A percentile compares a stretch with the other conserved stretches of the same genome.
Evolutionary conservation across 2,888 invertebrate genomes (phyloP).

Genomic region (Tipula unca): DNA sequence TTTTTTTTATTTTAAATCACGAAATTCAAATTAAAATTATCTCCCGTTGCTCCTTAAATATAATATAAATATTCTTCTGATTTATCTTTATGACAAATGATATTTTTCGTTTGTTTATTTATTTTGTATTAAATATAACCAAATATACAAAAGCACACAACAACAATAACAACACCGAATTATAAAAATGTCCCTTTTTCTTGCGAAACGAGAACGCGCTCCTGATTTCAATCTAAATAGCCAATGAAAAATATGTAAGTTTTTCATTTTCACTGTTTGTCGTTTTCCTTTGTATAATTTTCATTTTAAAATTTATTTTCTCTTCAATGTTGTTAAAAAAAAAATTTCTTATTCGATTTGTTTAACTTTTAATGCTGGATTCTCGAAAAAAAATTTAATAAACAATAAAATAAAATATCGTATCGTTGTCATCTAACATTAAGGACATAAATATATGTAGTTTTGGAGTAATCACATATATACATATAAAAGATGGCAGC

Average conservation of each 20-base stretch:
- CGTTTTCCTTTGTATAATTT: background rate
- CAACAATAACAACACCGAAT: background rate
- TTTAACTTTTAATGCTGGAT: background rate
- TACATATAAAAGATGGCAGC: background rate
- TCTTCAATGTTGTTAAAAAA: background rate
- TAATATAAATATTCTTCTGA: background rate
- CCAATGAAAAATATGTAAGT: conserved; percentile 9
- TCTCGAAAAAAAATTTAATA: background rate
- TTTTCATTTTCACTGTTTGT: background rate
- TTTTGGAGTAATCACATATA: background rate
- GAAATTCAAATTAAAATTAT: conserved; percentile 14
- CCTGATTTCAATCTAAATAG: conserved; percentile 16
- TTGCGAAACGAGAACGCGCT: background rate
- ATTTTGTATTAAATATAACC: background rate
- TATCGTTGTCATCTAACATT: background rate
- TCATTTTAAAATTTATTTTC: background rate
- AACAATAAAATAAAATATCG: conserved; percentile 1
- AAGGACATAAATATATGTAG: background rate
- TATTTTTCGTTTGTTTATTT: background rate
- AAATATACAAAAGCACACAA: background rate
- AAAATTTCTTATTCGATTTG: background rate
- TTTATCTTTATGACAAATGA: conserved; percentile 8
- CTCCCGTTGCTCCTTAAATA: background rate
- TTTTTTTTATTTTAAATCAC: background rate
- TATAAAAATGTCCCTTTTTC: background rate